These are phyloP conservation scores for Entomobrya proxima DNA, from an alignment of 2,888 invertebrate genomes.

Conservation along the genomic window DNA sequence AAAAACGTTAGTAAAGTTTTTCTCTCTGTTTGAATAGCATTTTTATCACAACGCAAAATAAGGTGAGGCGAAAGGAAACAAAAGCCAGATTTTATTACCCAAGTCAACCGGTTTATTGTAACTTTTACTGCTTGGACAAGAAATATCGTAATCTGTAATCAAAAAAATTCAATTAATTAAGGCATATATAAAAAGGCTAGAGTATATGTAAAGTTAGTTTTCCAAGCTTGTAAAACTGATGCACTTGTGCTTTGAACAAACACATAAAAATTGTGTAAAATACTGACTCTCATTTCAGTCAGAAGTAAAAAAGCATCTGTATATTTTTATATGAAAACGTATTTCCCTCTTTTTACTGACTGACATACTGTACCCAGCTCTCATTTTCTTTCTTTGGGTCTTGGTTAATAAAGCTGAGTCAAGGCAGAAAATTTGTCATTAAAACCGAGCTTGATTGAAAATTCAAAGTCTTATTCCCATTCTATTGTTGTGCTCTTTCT, in stretches of 20 bases:
- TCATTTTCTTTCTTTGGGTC: not conserved
- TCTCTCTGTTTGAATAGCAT: not conserved
- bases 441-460: constrained; percentile 66
- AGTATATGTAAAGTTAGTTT: not conserved
- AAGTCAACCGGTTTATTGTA: constrained; percentile 53
- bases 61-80: constrained; percentile 27
- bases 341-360: not conserved
- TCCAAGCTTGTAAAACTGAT: not conserved
- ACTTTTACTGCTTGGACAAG: constrained; percentile 54
- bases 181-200: too few relatives aligned
- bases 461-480: constrained; percentile 59
- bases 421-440: constrained; percentile 62
- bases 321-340: constrained; percentile 20
- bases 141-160: constrained; percentile 59
- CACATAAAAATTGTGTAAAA: constrained; percentile 14
- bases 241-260: not conserved
- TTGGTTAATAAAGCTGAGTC: constrained; percentile 47
- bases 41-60: not conserved
- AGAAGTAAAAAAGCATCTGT: not conserved
- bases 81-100: constrained; percentile 43
- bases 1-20: not conserved
- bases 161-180: constrained; percentile 68
- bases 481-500: constrained; percentile 37
- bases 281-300: constrained; percentile 18
- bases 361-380: not conserved